These are phyloP conservation scores for Phrynocephalus vlangalii DNA, from an alignment of 2,797 vertebrate genomes.

Conservation along the genomic window DNA sequence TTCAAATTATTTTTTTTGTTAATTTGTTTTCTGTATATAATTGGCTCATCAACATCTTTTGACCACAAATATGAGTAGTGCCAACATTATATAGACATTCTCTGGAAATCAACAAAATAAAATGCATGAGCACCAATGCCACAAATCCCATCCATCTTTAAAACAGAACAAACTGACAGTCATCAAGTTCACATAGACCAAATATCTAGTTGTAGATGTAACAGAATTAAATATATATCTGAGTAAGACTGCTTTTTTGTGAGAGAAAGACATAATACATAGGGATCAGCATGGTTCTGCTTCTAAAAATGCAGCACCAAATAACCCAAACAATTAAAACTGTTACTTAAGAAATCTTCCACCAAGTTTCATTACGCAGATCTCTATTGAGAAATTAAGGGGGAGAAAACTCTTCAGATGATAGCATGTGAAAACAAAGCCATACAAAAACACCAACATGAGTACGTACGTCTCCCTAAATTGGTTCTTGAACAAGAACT, in stretches of 20 bases:
- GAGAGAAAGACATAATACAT: background rate
- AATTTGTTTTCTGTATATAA: background rate
- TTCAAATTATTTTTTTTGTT: background rate
- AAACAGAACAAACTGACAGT: background rate
- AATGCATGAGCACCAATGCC: background rate
- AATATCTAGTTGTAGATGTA: background rate
- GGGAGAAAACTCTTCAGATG: background rate
- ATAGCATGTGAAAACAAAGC: background rate
- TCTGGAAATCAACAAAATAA: background rate
- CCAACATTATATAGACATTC: fast-evolving
- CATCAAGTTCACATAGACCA: background rate
- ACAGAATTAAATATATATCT: background rate
- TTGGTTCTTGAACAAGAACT: fast-evolving
- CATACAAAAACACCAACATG: background rate
- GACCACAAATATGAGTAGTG: background rate
- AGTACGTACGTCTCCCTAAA: background rate
- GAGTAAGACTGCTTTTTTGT: background rate
- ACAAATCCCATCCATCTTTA: background rate
- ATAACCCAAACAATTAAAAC: background rate
- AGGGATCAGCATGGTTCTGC: background rate
- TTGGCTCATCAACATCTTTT: background rate
- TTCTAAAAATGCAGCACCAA: background rate
- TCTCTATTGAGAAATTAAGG: background rate
- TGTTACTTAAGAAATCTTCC: background rate
- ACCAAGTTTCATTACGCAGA: background rate